Evolutionary conservation across 1,140 invertebrate genomes (phyloP).

Genomic region (Sesamia nonagrioides): DNA sequence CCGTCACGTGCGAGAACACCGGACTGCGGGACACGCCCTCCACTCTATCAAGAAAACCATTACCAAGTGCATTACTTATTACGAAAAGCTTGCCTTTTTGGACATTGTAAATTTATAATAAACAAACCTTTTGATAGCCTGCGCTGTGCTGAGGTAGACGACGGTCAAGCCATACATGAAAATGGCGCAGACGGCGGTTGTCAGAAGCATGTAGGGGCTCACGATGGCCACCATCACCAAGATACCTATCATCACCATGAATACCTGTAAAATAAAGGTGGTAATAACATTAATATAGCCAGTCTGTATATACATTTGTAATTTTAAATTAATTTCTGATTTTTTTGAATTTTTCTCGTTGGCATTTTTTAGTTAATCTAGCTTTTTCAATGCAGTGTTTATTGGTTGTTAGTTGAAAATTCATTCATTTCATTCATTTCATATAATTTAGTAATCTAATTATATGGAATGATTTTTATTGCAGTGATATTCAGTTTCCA

Average conservation of each 20-base stretch:
- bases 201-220: conserved; percentile 91
- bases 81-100: too few species aligned
- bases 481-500: too few species aligned
- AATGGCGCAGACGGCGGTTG: conserved; percentile 89
- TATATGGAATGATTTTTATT: too few species aligned
- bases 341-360: too few species aligned
- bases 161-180: conserved; percentile 91
- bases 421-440: too few species aligned
- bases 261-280: conserved; percentile 80
- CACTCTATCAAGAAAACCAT: conserved; percentile 61
- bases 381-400: background rate
- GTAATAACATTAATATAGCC: background rate
- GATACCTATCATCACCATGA: conserved; percentile 88
- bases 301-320: background rate
- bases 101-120: background rate
- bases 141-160: conserved; percentile 93
- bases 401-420: too few species aligned
- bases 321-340: too few species aligned
- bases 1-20: conserved; percentile 92
- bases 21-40: conserved; percentile 89
- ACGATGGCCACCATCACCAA: conserved; percentile 90
- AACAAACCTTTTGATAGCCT: conserved; percentile 91
- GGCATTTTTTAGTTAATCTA: too few species aligned
- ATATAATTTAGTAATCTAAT: too few species aligned
- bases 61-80: background rate